These are phyloP conservation scores for Neosilurus hyrtlii DNA, from an alignment of 2,797 vertebrate species.

Conservation along the genomic window DNA sequence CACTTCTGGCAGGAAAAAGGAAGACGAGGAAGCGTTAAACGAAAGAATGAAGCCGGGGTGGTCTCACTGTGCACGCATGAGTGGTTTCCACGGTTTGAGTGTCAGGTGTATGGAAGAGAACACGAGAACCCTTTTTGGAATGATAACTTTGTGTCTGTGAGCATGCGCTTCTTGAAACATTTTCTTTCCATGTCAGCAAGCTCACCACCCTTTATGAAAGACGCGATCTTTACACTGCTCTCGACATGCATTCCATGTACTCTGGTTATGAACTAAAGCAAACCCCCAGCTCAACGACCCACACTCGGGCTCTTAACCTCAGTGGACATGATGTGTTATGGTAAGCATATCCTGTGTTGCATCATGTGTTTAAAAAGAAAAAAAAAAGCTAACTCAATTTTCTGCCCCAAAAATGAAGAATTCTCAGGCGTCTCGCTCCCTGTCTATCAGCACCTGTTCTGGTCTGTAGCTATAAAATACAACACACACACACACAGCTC, in stretches of 20 bases:
- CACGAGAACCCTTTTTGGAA: slow-evolving; percentile 44
- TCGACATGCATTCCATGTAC: neutral
- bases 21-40: slow-evolving; percentile 56
- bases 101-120: slow-evolving; percentile 38
- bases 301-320: neutral
- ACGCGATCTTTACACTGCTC: neutral
- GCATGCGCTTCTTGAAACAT: neutral
- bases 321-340: neutral
- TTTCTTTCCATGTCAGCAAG: neutral
- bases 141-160: neutral
- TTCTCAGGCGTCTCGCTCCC: neutral
- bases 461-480: neutral
- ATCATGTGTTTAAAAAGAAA: neutral
- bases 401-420: neutral
- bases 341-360: neutral
- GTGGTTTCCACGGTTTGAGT: neutral
- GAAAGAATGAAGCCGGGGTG: slow-evolving; percentile 54
- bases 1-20: slow-evolving; percentile 62
- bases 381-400: no score
- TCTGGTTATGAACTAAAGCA: neutral
- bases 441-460: slow-evolving; percentile 14
- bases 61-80: neutral
- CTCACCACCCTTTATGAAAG: neutral
- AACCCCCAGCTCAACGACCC: neutral
- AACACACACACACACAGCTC: no score